Conservation (phyloP, 1,140 invertebrate species). For the Rhagoletis pomonella region DNA sequence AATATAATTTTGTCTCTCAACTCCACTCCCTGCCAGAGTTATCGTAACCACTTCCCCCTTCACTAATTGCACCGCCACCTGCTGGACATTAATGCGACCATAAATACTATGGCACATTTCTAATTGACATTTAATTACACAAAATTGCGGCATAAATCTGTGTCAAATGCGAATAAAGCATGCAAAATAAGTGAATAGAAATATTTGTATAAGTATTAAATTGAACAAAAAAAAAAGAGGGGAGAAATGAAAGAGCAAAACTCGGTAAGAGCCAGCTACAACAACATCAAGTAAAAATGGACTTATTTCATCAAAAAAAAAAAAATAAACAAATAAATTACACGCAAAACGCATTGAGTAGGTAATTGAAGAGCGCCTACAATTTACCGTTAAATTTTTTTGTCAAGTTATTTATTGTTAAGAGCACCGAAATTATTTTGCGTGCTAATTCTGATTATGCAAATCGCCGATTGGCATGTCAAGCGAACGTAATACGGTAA, state of each 20-base stretch:
- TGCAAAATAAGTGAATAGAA: background rate
- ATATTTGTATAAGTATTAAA: background rate
- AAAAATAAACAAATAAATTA: background rate
- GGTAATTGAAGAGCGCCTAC: background rate
- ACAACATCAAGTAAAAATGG: too few species aligned
- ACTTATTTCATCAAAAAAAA: background rate
- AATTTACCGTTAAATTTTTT: background rate
- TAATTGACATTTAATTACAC: conserved; percentile 18
- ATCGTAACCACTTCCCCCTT: too few species aligned
- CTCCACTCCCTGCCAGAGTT: too few species aligned
- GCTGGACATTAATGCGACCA: background rate
- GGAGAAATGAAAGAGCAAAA: background rate
- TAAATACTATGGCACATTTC: background rate
- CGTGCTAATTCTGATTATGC: conserved; percentile 19
- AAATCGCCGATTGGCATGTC: conserved; percentile 28
- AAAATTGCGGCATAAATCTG: conserved; percentile 32
- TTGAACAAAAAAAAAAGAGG: background rate
- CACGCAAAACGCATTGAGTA: background rate
- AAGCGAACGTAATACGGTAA: background rate
- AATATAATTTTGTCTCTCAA: too few species aligned
- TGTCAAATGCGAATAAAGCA: background rate
- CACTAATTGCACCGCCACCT: too few species aligned
- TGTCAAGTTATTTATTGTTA: background rate
- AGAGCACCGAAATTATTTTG: conserved; percentile 8
- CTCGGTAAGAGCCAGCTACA: background rate